Base-by-base conservation (phyloP, 2,888 invertebrate genomes). In the Acleris holmiana region DNA sequence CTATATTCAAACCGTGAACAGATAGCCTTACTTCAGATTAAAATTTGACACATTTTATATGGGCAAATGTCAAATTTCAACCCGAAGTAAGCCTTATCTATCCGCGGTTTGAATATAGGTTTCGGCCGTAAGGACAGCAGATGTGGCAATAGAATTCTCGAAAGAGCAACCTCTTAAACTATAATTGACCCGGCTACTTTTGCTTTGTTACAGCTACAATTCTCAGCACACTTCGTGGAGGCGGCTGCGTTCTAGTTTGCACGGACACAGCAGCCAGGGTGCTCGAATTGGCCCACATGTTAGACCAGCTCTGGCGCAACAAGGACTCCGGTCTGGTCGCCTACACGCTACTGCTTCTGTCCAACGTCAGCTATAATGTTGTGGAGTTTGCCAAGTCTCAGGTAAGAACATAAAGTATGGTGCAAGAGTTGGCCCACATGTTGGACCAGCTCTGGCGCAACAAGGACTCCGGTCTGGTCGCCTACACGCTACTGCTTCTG, bases 361-460 rank as follows among this genome's bases (percentile, higher is more conserved):
- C 98, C 75, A 99, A 99, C 82, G 99, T 99, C 67, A 98, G 98
- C 82, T 99, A 99, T 79, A 99, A 99, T 82, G 99, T 99, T 0
- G 97, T 99, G 2, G 99, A 99, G 86, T 99, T 99, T 88, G 99
- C 99, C 1, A 99, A 99, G 85, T 98, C 98, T 0, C 98, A 96
- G 93, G 95, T 95, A 71, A 69, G 55, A 53, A 41, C 3, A 7
- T 23, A 25, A 49, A n/a, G n/a, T n/a, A n/a, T n/a, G 68, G 98
- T 99, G 17, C 89, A 99, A 40, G 99, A 99, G 85, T 86, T 99
- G 62, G 98, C 99, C 0, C 98, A 99, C 81, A 97, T 99, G 96
- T 91, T 99, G 78, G 98, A 98, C 80, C 98, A 98, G 79, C 88
- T 98, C 10, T 98, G 98, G 98, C 93, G 97, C 59, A 98, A 98